phyloP scores from a whole-genome alignment of 23 tunicate species.

The Diplosoma virens region DNA sequence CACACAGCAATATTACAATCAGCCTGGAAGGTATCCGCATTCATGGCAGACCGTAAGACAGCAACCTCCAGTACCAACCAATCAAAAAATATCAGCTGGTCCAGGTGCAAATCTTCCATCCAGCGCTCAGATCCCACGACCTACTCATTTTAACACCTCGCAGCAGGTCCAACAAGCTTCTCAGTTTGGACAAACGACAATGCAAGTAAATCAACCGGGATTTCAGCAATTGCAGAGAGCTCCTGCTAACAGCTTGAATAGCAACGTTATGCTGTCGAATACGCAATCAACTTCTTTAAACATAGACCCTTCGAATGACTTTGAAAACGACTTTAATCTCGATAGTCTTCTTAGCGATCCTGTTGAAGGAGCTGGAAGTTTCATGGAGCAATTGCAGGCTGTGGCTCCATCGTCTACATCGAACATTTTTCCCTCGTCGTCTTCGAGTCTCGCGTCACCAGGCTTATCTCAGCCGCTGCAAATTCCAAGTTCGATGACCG shows the following conservation, averaged over 20 bases:
- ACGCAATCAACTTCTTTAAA: neutral
- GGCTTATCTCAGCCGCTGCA: too few species aligned
- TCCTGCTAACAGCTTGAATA: neutral
- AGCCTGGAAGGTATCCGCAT: slow-evolving; percentile 44
- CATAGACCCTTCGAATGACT: slow-evolving; percentile 8
- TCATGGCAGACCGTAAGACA: slow-evolving; percentile 48
- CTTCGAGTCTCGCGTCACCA: neutral
- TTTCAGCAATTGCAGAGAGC: neutral
- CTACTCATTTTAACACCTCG: slow-evolving; percentile 1
- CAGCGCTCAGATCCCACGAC: neutral
- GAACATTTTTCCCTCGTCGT: neutral
- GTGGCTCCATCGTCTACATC: slow-evolving; percentile 26
- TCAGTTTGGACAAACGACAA: slow-evolving; percentile 3
- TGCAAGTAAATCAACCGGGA: neutral
- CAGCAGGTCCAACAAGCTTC: slow-evolving; percentile 4
- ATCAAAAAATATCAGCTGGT: neutral
- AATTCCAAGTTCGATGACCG: neutral
- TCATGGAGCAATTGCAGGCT: slow-evolving; percentile 84
- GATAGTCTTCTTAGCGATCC: slow-evolving; percentile 77
- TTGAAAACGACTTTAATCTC: slow-evolving; percentile 67
- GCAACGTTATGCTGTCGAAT: slow-evolving; percentile 5
- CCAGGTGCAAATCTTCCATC: neutral
- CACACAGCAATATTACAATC: slow-evolving; percentile 43
- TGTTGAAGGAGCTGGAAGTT: slow-evolving; percentile 52
- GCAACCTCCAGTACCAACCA: slow-evolving; percentile 13